Evolutionary conservation across 1,140 invertebrate species (phyloP).

Genomic region (Colletes latitarsis): DNA sequence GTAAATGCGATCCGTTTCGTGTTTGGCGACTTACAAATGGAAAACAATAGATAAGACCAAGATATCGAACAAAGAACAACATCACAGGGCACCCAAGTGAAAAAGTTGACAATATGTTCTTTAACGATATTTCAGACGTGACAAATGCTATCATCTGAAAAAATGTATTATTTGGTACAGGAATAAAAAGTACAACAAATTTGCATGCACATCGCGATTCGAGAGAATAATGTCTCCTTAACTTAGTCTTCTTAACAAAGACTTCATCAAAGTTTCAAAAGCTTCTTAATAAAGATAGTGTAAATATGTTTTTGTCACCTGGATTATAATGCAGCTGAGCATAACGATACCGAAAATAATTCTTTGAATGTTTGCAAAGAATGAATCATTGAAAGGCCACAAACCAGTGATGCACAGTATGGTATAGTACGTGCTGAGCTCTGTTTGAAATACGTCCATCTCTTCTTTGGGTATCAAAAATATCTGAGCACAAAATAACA

Average conservation of each 20-base stretch:
- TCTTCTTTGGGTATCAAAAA: neutral
- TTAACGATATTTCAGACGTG: neutral
- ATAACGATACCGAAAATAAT: neutral
- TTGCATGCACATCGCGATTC: too few species aligned
- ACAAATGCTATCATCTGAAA: neutral
- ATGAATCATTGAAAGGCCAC: slow-evolving; percentile 24
- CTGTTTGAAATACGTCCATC: slow-evolving; percentile 30
- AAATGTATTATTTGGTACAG: too few species aligned
- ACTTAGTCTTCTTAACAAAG: too few species aligned
- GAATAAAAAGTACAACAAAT: too few species aligned
- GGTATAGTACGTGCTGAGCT: neutral
- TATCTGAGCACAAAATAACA: rapidly evolving
- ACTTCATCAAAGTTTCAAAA: too few species aligned
- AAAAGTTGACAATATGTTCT: neutral
- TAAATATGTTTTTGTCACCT: neutral
- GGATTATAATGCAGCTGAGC: neutral
- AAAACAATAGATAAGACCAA: neutral
- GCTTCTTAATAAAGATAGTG: too few species aligned
- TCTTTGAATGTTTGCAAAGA: slow-evolving; percentile 14
- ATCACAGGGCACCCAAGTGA: neutral
- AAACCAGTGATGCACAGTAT: slow-evolving; percentile 28
- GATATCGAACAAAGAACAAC: neutral
- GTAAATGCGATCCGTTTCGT: too few species aligned
- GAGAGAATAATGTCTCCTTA: too few species aligned
- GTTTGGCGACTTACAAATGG: neutral